These are phyloP conservation scores for Sisor rabdophorus DNA, from an alignment of 2,113 vertebrate species.

Conservation along the genomic window DNA sequence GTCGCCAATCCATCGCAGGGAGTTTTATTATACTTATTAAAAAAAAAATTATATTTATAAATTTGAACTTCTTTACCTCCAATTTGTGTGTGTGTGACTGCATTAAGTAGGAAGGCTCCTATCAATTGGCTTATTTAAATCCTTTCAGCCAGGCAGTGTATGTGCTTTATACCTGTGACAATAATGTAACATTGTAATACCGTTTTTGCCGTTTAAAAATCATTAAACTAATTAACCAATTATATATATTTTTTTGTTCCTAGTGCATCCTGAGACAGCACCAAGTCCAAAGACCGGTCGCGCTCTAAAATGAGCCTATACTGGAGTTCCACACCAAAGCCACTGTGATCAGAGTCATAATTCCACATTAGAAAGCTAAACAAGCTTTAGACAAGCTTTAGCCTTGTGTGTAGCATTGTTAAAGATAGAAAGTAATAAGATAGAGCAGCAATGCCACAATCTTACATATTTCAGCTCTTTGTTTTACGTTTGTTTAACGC, in stretches of 20 bases:
- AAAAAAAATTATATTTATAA: no score
- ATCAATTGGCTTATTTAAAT: no score
- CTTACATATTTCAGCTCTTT: neutral
- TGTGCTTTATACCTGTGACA: no score
- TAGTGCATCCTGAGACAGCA: slow-evolving; percentile 59
- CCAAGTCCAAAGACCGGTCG: slow-evolving; percentile 56
- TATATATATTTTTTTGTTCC: slow-evolving; percentile 18
- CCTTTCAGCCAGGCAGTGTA: no score
- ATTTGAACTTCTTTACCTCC: no score
- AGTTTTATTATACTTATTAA: no score
- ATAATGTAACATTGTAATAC: no score
- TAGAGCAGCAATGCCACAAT: neutral
- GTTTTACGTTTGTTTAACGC: neutral
- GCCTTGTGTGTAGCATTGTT: neutral
- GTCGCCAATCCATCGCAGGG: no score
- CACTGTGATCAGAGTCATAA: neutral
- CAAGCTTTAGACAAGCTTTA: neutral
- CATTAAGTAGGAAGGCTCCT: no score
- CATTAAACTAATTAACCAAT: no score
- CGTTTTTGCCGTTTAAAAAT: no score
- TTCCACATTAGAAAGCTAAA: neutral
- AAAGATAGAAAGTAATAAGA: neutral
- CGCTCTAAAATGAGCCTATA: slow-evolving; percentile 60
- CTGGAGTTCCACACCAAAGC: neutral
- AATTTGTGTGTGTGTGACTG: no score